phyloP scores from a whole-genome alignment of 2,888 invertebrate species.

The Drosophila falleni region DNA sequence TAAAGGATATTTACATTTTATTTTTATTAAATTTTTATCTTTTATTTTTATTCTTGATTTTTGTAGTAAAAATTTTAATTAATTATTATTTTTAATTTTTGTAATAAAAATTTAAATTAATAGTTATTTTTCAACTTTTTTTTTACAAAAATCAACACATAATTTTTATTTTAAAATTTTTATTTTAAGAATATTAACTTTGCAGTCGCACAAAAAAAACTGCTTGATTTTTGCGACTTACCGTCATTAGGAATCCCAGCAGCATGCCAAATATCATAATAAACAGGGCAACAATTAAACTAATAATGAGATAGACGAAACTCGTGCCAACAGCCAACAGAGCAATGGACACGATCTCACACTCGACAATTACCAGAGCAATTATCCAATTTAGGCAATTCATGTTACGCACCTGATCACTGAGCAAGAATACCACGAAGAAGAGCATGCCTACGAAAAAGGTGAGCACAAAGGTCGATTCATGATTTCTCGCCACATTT shows the following conservation, averaged over 20 bases:
- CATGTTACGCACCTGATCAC: slow-evolving; percentile 24
- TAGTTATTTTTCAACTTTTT: too few relatives aligned
- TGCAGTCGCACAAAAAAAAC: too few relatives aligned
- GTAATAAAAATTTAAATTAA: too few relatives aligned
- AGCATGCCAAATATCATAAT: slow-evolving; percentile 15
- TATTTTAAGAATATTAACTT: too few relatives aligned
- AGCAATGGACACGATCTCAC: slow-evolving; percentile 20
- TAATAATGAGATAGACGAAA: slow-evolving; percentile 6
- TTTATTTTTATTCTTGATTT: too few relatives aligned
- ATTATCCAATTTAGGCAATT: slow-evolving; percentile 41
- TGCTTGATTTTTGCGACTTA: too few relatives aligned
- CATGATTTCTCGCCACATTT: not conserved
- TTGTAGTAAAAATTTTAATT: too few relatives aligned
- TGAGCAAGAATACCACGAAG: slow-evolving; percentile 26
- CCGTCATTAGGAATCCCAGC: slow-evolving; percentile 28
- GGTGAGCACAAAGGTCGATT: slow-evolving; percentile 38
- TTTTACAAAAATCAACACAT: too few relatives aligned
- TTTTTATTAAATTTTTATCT: too few relatives aligned
- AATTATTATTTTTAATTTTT: too few relatives aligned
- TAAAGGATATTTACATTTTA: too few relatives aligned
- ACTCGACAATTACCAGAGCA: slow-evolving; percentile 39
- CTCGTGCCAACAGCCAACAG: slow-evolving; percentile 17
- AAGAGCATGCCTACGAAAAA: slow-evolving; percentile 48
- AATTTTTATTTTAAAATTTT: too few relatives aligned
- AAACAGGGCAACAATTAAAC: slow-evolving; percentile 30